These are phyloP conservation scores for Baccha elongata DNA, from an alignment of 2,888 invertebrate genomes.

Conservation along the genomic window DNA sequence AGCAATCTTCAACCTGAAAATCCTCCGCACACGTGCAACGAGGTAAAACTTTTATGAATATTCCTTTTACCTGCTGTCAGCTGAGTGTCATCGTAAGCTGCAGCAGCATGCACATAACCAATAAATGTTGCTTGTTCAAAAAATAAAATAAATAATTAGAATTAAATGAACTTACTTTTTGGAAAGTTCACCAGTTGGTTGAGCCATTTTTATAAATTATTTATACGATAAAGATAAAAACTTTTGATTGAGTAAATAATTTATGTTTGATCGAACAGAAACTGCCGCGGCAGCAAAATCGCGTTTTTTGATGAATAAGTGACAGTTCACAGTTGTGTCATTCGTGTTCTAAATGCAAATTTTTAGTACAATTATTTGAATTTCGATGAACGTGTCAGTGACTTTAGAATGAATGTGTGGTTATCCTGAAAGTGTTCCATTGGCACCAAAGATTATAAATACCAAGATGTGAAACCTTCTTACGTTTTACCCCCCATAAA, in stretches of 20 bases:
- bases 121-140: too few species aligned
- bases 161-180: constrained; percentile 79
- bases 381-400: neutral
- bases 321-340: neutral
- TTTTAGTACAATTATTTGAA: constrained; percentile 54
- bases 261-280: neutral
- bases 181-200: constrained; percentile 79
- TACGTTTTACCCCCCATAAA: too few species aligned
- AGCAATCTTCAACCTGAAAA: neutral
- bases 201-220: constrained; percentile 76
- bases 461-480: too few species aligned
- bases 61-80: constrained; percentile 49
- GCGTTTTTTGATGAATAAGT: neutral
- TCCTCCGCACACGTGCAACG: constrained; percentile 45
- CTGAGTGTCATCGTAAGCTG: constrained; percentile 26
- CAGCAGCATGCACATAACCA: constrained; percentile 57
- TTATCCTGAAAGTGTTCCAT: too few species aligned
- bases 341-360: constrained; percentile 1
- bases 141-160: neutral
- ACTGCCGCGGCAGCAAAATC: constrained; percentile 29
- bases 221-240: neutral
- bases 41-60: constrained; percentile 3
- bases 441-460: too few species aligned
- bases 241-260: neutral
- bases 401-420: too few species aligned